Evolutionary conservation across 2,113 vertebrate genomes (phyloP), one percentile per base, ranked within the genome.

Genomic region (Eretmochelys imbricata): DNA sequence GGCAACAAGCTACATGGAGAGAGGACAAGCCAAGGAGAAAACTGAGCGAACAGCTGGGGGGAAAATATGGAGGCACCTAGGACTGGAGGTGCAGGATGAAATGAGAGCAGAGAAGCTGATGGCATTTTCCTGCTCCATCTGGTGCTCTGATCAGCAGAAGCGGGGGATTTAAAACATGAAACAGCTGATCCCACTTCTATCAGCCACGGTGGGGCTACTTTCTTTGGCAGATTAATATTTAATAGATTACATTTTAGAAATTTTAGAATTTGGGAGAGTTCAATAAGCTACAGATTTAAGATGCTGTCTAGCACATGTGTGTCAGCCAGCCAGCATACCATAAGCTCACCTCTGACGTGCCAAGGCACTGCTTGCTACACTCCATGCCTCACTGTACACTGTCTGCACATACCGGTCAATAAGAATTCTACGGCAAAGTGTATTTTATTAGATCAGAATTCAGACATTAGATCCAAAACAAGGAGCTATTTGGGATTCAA

Each of bases 311-410:
- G 19, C 5, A 20, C 2, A 7, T 35, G 59, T 19, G 35, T 22
- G 65, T 38, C n/a, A 72, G n/a, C n/a, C 19, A 38, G 17, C n/a
- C 62, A 62, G 3, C 4, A 0, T 50, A 14, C 7, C 1, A 1
- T 16, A 88, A 88, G 3, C 9, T 50, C 57, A 83, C 6, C 10
- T 79, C 65, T 72, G n/a, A 31, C 0, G 0, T 46, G 20, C 2
- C 8, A 65, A 51, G 81, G 54, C 31, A 76, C 79, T 2, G 0
- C 31, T 19, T 69, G 8, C 65, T 38, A 69, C 35, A 62, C 8
- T 19, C 31, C 19, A 38, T 10, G n/a, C 19, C n/a, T 72, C 65
- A 20, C 35, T 5, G 19, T 22, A 72, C 2, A 22, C n/a, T 10
- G 3, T 20, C 65, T 69, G 35, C 2, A n/a, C 65, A 20, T 8